These are phyloP conservation scores for Ictalurus punctatus DNA, from an alignment of 2,113 vertebrate genomes.

Conservation along the genomic window DNA sequence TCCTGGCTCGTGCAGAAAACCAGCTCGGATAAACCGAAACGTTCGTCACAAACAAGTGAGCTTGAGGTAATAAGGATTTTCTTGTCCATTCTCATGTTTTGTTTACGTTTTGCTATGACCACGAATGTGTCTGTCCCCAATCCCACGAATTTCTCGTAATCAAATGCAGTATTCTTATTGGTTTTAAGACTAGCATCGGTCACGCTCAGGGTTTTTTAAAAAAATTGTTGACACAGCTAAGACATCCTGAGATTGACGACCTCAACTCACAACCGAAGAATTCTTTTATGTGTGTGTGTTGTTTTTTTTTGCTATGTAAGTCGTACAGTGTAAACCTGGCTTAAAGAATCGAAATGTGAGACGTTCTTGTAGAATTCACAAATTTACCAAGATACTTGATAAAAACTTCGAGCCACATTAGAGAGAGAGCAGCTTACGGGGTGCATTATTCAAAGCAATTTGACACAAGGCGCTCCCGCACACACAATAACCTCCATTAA, in stretches of 20 bases:
- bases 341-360: not conserved
- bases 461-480: slow-evolving; percentile 47
- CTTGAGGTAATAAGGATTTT: not conserved
- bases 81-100: not conserved
- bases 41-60: not conserved
- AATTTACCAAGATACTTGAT: slow-evolving; percentile 11
- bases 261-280: not conserved
- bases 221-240: not conserved
- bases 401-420: slow-evolving; percentile 4
- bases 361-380: not conserved
- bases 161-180: not conserved
- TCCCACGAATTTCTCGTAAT: not conserved
- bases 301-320: not conserved
- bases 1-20: not conserved
- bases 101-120: not conserved
- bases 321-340: not conserved
- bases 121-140: not conserved
- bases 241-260: not conserved
- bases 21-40: not conserved
- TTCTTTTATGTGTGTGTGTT: not conserved
- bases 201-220: too few species aligned
- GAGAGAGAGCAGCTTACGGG: slow-evolving; percentile 19
- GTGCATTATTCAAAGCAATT: slow-evolving; percentile 47
- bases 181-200: not conserved
- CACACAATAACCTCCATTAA: slow-evolving; percentile 56